Base-by-base conservation (phyloP, 2,113 vertebrate genomes). In the Poeciliopsis prolifica region DNA sequence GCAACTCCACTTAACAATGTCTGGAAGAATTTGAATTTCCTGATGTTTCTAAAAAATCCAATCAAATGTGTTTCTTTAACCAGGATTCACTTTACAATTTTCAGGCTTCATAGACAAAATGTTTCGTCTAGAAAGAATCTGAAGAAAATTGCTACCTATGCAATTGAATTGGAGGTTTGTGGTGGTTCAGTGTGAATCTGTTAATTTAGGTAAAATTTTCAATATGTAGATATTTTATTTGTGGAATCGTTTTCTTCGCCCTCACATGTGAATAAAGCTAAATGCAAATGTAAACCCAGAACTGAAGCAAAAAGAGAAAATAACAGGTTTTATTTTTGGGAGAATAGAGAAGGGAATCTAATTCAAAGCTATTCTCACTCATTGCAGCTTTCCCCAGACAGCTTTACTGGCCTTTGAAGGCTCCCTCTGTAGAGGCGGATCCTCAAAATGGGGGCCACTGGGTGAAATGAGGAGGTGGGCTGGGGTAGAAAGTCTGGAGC, bases 341-440 rank as follows among this genome's bases (percentile, higher is more conserved):
- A 29, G 64, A 62, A 81, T 69, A 68, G n/a, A 75, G 68, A 48
- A 48, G 67, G 3, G 79, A 66, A 78, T 85, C 64, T 86, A 82
- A 87, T 88, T 81, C 80, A 74, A 65, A 73, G 74, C 83, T 62
- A 26, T 75, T 80, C 75, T 83, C 77, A 66, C 81, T 86, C 81
- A 84, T 72, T 87, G 81, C 78, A 69, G 79, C 77, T 79, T 58
- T 88, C 88, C 74, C 87, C 79, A 76, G 82, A 91, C 85, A 88
- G 89, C 91, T 90, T 37, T 88, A 92, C 72, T 75, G 82, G 78
- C 81, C 80, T 88, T 90, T 89, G 81, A 90, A 90, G 80, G 69
- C 82, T 5, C 61, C 74, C 86, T 83, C 78, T 62, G 73, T 79
- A 87, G 82, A 85, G 68, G 66, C 81, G 75, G 82, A 82, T 62